phyloP scores from a whole-genome alignment of 2,888 invertebrate genomes.

The Lysandra coridon region DNA sequence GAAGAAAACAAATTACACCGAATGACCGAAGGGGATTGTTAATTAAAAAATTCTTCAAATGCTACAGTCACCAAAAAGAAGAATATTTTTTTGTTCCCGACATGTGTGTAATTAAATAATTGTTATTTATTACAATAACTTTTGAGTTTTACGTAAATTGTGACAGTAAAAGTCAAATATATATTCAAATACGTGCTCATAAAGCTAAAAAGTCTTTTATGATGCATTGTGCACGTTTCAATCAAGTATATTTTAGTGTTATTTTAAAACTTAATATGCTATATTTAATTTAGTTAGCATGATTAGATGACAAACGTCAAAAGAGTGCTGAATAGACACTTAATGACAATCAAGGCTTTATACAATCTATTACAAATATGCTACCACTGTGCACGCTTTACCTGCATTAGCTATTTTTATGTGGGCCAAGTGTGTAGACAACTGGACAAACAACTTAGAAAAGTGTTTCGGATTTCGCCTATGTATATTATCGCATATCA shows the following conservation, averaged over 20 bases:
- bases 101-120: neutral
- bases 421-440: neutral
- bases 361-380: too few relatives aligned
- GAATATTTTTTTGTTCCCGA: neutral
- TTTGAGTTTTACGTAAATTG: neutral
- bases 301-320: neutral
- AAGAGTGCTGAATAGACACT: neutral
- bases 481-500: neutral
- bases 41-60: slow-evolving; percentile 27
- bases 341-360: neutral
- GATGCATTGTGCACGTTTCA: neutral
- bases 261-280: neutral
- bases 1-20: slow-evolving; percentile 52
- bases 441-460: neutral
- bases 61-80: slow-evolving; percentile 8
- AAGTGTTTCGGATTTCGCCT: neutral
- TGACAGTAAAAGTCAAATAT: slow-evolving; percentile 7
- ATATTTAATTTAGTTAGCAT: neutral
- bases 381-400: neutral
- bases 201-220: neutral
- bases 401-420: neutral
- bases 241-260: neutral
- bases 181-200: neutral
- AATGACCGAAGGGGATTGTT: slow-evolving; percentile 37
- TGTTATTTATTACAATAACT: slow-evolving; percentile 7